Evolutionary conservation across 2,113 vertebrate genomes (phyloP), one percentile per base, ranked within the genome.

Genomic region (Rhodinocichla rosea): DNA sequence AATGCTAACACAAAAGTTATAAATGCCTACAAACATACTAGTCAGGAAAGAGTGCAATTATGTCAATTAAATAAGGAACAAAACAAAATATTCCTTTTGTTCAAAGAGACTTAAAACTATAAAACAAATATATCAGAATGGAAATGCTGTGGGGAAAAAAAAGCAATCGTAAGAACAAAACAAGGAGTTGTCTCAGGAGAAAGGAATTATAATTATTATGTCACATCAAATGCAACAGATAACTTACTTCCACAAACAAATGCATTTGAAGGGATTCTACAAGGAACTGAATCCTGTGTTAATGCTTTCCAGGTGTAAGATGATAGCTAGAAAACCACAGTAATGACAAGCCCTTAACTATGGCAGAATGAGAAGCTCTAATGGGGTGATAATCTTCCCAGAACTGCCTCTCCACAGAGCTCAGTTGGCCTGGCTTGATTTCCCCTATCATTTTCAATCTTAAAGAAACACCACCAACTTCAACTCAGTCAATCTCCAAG

Each of bases 221-320:
- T 83, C 93, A 86, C 69, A 75, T 47, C 60, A 78, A 81, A 79
- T 86, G 56, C 52, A 92, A 91, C 2, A 11, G 83, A 39, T 83
- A 92, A 92, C 45, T 82, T 74, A 78, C 27, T 91, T 95, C 42
- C 68, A 93, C 64, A 86, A 92, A 86, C 63, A 96, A 83, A 95
- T 33, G 75, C 52, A 92, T 93, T 47, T 83, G 80, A 92, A n/a
- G n/a, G 60, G 93, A 83, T 74, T 70, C 82, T 86, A 74, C 33
- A 80, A 78, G 56, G 82, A 93, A 90, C 64, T 88, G 59, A 94
- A 95, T 75, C 64, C 49, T 63, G 12, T 40, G n/a, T 71, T 92
- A 96, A 96, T 91, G 73, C 81, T 87, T 89, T 91, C 77, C 94
- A 96, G 87, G 92, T 95, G 83, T 89, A 96, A 94, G 80, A 90